Percentiles rank a stretch among this genome's conserved stretches.
These are phyloP conservation scores for Oostethus manadensis DNA, from an alignment of 2,113 vertebrate genomes.

Conservation along the genomic window DNA sequence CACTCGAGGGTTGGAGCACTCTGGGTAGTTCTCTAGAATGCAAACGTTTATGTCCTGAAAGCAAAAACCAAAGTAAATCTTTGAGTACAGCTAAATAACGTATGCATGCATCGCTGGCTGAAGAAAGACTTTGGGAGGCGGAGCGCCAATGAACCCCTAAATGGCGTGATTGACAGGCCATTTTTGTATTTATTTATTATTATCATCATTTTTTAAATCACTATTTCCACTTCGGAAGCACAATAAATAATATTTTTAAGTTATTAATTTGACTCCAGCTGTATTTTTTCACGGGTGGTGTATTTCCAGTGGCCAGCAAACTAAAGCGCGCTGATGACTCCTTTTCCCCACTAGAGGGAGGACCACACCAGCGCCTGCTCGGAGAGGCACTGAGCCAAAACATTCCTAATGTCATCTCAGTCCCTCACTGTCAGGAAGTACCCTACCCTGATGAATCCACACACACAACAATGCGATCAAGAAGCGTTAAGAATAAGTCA, in stretches of 20 bases:
- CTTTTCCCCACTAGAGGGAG: constrained; percentile 40
- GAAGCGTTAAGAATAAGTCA: constrained; percentile 12
- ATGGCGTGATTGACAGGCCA: too few species aligned
- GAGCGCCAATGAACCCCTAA: too few species aligned
- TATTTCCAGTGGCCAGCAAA: neutral
- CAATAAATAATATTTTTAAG: too few species aligned
- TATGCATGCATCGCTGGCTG: neutral
- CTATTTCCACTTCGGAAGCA: too few species aligned
- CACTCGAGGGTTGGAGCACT: constrained; percentile 92
- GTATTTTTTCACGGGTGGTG: neutral
- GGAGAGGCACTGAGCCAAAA: constrained; percentile 3
- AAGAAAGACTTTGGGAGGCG: neutral
- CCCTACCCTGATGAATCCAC: neutral
- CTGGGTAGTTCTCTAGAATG: constrained; percentile 94
- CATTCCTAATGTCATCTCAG: constrained; percentile 27
- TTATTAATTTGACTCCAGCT: too few species aligned
- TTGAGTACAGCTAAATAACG: too few species aligned
- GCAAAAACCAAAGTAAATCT: constrained; percentile 13
- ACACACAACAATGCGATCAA: neutral
- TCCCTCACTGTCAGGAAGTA: neutral
- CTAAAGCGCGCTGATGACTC: neutral
- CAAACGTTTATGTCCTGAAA: constrained; percentile 95
- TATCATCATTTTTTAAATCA: too few species aligned
- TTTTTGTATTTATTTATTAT: too few species aligned
- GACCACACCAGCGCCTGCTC: neutral